Conservation (phyloP, 2,113 vertebrate species). For the Oryzias woworae region DNA sequence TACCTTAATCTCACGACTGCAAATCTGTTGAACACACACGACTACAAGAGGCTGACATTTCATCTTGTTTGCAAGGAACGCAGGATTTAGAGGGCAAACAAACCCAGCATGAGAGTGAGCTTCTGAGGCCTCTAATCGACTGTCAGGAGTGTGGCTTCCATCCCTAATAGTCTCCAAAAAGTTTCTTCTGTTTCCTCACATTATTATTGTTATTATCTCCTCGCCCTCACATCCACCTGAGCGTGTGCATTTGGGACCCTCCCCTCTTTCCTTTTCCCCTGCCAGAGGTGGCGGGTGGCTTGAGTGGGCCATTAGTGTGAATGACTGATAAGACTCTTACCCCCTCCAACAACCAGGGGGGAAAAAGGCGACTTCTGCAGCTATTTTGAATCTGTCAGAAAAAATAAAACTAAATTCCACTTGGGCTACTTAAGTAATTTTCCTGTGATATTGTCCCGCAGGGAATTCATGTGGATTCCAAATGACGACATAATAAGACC, state of each 20-base stretch:
- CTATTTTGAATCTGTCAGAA: constrained; percentile 77
- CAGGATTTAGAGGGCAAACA: constrained; percentile 30
- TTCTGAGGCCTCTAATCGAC: constrained; percentile 36
- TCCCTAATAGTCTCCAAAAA: constrained; percentile 21
- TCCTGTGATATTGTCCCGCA: constrained; percentile 68
- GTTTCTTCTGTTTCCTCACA: constrained; percentile 3
- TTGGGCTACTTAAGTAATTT: constrained; percentile 80
- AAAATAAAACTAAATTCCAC: constrained; percentile 78
- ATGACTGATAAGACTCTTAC: constrained; percentile 68
- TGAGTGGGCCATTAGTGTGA: constrained; percentile 73
- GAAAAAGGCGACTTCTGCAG: constrained; percentile 63
- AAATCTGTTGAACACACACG: constrained; percentile 21
- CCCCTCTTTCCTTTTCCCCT: background rate
- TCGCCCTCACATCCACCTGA: constrained; percentile 24
- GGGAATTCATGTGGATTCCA: constrained; percentile 74
- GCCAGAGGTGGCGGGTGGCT: constrained; percentile 67
- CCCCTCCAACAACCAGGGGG: constrained; percentile 44
- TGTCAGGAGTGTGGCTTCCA: constrained; percentile 24
- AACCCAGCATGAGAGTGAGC: constrained; percentile 43
- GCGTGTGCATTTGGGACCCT: constrained; percentile 26
- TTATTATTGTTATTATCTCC: constrained; percentile 3
- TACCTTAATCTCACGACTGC: constrained; percentile 13
- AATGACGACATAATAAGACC: constrained; percentile 80
- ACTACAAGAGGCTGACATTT: constrained; percentile 26
- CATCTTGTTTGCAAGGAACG: constrained; percentile 27